These are phyloP conservation scores for Heliconius ethilla DNA, from an alignment of 2,888 invertebrate genomes.

Conservation along the genomic window DNA sequence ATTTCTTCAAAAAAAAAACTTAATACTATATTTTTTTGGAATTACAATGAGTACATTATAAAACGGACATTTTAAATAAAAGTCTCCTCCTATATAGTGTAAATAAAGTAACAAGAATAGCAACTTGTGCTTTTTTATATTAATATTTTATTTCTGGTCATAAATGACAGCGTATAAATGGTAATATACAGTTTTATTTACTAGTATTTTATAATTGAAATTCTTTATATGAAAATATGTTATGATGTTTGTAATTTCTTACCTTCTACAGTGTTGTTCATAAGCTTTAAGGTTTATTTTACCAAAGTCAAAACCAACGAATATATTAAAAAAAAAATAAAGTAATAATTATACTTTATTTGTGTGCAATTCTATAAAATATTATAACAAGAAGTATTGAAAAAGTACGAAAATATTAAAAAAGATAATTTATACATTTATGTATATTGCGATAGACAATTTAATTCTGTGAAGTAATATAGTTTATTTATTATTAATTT, in stretches of 20 bases:
- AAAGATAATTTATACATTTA: neutral
- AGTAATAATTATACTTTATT: neutral
- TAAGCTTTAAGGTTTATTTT: neutral
- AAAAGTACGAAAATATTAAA: neutral
- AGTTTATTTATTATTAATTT: neutral
- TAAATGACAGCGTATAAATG: neutral
- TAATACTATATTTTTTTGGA: constrained; percentile 12
- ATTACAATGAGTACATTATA: constrained; percentile 17
- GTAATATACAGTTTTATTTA: neutral
- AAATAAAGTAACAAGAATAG: neutral
- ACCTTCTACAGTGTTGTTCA: neutral
- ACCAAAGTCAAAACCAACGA: neutral
- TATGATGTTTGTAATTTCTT: constrained; percentile 2
- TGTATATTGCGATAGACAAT: neutral
- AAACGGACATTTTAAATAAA: constrained; percentile 5
- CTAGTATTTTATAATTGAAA: neutral
- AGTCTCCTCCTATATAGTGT: neutral
- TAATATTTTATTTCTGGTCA: neutral
- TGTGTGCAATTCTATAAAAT: constrained; percentile 8
- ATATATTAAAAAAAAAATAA: neutral
- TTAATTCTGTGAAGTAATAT: neutral
- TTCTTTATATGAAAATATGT: constrained; percentile 12
- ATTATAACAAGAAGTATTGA: neutral
- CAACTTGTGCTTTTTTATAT: constrained; percentile 1
- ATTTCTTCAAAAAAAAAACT: neutral